These are phyloP conservation scores for Microplitis mediator DNA, from an alignment of 1,140 invertebrate species.

Conservation along the genomic window DNA sequence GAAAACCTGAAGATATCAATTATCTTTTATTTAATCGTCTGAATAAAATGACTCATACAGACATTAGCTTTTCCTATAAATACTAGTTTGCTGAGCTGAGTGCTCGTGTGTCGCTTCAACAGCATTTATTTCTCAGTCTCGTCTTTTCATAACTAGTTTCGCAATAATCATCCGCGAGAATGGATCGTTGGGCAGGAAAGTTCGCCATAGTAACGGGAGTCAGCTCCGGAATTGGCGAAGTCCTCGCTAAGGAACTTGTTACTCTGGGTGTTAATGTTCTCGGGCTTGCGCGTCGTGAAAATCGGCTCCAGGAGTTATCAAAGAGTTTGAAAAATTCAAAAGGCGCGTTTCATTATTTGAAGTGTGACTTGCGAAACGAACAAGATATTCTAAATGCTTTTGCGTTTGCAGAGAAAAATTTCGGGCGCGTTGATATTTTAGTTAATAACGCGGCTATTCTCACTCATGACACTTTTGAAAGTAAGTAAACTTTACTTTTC, in stretches of 20 bases:
- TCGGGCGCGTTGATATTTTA: constrained; percentile 3
- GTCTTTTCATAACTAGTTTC: not conserved
- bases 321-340: not conserved
- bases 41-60: not conserved
- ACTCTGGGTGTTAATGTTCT: constrained; percentile 8
- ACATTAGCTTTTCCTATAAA: no score
- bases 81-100: no score
- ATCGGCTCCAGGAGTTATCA: not conserved
- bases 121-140: not conserved
- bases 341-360: not conserved
- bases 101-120: not conserved
- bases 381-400: constrained; percentile 9
- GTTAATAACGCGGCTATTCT: constrained; percentile 8
- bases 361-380: constrained; percentile 1
- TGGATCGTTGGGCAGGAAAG: constrained; percentile 53
- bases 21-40: no score
- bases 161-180: not conserved
- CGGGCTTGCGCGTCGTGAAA: constrained; percentile 2
- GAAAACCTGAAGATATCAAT: no score
- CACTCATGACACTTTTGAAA: not conserved
- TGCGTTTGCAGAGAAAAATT: not conserved
- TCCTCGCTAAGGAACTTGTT: constrained; percentile 41
- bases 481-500: not conserved
- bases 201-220: constrained; percentile 63
- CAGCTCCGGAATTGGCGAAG: constrained; percentile 60